phyloP scores from a whole-genome alignment of 2,797 vertebrate species.

The Limnodromus scolopaceus region DNA sequence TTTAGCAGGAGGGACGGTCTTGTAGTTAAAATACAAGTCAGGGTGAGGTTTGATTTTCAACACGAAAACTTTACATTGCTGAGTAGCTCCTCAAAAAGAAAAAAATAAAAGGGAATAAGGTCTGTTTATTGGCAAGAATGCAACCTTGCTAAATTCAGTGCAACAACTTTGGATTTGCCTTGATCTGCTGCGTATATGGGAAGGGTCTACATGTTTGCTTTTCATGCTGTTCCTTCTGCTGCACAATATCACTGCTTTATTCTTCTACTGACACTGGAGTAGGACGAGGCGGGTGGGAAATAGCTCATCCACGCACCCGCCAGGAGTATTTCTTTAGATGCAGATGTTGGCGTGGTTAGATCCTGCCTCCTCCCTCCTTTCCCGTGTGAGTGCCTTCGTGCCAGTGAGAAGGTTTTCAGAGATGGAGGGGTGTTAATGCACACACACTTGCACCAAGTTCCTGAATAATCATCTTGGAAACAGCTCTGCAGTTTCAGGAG shows the following conservation, averaged over 20 bases:
- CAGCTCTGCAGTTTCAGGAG: background rate
- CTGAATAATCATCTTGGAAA: background rate
- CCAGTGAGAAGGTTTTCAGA: background rate
- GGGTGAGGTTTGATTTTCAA: background rate
- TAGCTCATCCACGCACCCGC: background rate
- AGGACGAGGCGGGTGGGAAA: background rate
- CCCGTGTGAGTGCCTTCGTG: accelerated
- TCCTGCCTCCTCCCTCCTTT: background rate
- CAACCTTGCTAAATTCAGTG: background rate
- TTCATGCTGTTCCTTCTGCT: background rate
- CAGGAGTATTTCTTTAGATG: background rate
- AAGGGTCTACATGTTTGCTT: background rate
- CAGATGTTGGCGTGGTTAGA: accelerated
- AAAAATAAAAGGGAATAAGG: background rate
- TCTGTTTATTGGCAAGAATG: background rate
- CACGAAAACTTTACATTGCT: background rate
- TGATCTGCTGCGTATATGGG: background rate
- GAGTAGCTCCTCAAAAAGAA: background rate
- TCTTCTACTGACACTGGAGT: background rate
- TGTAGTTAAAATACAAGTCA: background rate
- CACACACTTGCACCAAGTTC: background rate
- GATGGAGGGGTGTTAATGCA: background rate
- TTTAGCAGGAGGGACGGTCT: slow-evolving; percentile 11
- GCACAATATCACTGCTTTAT: background rate
- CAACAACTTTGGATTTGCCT: background rate